Conservation (phyloP, 2,888 invertebrate species). For the Ophioninae sp. region DNA sequence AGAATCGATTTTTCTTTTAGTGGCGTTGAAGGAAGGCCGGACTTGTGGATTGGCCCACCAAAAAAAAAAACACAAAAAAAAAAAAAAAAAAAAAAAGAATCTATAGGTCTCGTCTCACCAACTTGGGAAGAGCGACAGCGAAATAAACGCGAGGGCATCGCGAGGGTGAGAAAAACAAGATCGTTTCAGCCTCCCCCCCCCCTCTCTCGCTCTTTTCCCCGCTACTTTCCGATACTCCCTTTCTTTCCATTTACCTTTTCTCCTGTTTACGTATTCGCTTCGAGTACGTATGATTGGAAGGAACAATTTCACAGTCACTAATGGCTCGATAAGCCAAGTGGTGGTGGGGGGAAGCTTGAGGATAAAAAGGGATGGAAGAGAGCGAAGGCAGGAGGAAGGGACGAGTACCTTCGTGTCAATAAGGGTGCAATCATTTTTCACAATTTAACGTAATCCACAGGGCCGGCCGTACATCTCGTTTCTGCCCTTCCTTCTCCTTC, state of each 20-base stretch:
- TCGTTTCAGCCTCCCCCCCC: conserved; percentile 19
- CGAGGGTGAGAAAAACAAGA: conserved; percentile 51
- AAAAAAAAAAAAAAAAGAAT: not conserved
- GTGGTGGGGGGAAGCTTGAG: not conserved
- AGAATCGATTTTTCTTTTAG: conserved; percentile 16
- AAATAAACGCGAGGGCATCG: conserved; percentile 35
- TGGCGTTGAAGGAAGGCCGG: conserved; percentile 17
- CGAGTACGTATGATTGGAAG: conserved; percentile 74
- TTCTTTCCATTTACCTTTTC: not conserved
- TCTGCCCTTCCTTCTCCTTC: not conserved
- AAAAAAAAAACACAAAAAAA: not conserved
- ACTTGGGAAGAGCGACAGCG: conserved; percentile 44
- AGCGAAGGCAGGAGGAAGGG: too few relatives aligned
- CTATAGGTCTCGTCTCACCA: conserved; percentile 8
- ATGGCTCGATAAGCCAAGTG: conserved; percentile 67
- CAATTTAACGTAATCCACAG: conserved; percentile 71
- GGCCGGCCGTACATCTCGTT: conserved; percentile 31
- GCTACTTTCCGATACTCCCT: not conserved
- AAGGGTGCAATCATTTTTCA: conserved; percentile 76
- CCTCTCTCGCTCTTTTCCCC: conserved; percentile 12
- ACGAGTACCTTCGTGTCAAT: conserved; percentile 64
- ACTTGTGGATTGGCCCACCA: conserved; percentile 23
- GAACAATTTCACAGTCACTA: conserved; percentile 73
- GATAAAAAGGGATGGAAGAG: not conserved
- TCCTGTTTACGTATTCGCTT: conserved; percentile 70